These are phyloP conservation scores for Rachycentron canadum DNA, from an alignment of 2,797 vertebrate species.

Conservation along the genomic window DNA sequence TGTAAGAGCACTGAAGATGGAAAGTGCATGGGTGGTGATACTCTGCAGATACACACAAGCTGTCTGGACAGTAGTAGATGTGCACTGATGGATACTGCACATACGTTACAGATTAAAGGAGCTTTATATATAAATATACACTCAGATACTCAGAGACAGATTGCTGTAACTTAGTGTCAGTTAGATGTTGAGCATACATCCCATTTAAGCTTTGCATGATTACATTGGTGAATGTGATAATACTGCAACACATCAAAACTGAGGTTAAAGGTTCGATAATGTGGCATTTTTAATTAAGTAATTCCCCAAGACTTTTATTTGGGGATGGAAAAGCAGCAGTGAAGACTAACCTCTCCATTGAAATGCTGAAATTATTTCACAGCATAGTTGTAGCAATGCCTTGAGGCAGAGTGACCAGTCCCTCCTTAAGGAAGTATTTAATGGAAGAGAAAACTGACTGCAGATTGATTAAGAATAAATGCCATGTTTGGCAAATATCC, in stretches of 20 bases:
- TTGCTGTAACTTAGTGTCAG: conserved; percentile 8
- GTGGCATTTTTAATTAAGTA: neutral
- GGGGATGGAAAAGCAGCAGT: neutral
- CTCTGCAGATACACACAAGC: conserved; percentile 19
- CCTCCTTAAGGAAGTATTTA: neutral
- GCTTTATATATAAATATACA: conserved; percentile 1
- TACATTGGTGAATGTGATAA: neutral
- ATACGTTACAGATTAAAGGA: conserved; percentile 29
- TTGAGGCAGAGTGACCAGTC: neutral
- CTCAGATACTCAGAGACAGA: conserved; percentile 1
- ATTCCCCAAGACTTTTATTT: neutral
- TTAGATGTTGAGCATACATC: neutral
- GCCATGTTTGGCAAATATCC: neutral
- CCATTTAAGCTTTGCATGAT: conserved; percentile 5
- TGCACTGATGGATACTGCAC: conserved; percentile 23
- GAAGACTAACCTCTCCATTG: neutral
- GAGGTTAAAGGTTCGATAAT: neutral
- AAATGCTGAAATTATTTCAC: neutral
- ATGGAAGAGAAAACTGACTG: neutral
- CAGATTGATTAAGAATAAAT: conserved; percentile 1
- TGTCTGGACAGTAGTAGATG: conserved; percentile 44
- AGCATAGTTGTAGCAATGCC: neutral
- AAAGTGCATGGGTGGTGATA: conserved; percentile 10
- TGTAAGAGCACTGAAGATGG: neutral
- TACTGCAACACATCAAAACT: neutral